A percentile compares a stretch with the other conserved stretches of the same genome.
Conservation (phyloP, 2,113 vertebrate genomes). For the Mystacornis crossleyi region DNA sequence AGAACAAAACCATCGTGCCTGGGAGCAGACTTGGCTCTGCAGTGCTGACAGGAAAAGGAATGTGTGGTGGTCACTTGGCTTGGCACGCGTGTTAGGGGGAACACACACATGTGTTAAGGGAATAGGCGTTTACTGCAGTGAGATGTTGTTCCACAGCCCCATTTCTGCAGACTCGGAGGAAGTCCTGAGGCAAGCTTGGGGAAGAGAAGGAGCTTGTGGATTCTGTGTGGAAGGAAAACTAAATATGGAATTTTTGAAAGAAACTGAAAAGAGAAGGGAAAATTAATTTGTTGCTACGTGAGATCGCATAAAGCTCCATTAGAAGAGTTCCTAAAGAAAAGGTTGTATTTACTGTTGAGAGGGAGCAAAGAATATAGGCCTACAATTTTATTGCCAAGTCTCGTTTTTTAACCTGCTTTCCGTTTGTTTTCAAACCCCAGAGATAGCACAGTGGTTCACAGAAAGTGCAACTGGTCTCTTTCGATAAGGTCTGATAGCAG, state of each 20-base stretch:
- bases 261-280: neutral
- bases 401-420: neutral
- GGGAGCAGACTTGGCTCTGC: neutral
- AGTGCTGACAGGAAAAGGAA: neutral
- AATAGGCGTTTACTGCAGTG: neutral
- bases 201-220: neutral
- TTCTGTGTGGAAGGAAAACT: neutral
- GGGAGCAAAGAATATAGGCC: neutral
- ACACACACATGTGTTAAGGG: neutral
- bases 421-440: slow-evolving; percentile 11
- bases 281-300: neutral
- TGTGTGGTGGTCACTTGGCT: neutral
- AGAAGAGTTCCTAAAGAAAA: slow-evolving; percentile 21
- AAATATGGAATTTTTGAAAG: neutral
- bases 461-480: neutral
- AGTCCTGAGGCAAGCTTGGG: neutral
- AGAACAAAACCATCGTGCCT: neutral
- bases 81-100: neutral
- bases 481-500: neutral
- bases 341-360: slow-evolving; percentile 13
- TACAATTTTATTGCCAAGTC: neutral
- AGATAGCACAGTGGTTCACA: neutral
- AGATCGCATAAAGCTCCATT: slow-evolving; percentile 13
- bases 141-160: neutral
- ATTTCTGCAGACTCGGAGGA: neutral